phyloP scores from a whole-genome alignment of 2,113 vertebrate species.

The Fukomys damarensis region DNA sequence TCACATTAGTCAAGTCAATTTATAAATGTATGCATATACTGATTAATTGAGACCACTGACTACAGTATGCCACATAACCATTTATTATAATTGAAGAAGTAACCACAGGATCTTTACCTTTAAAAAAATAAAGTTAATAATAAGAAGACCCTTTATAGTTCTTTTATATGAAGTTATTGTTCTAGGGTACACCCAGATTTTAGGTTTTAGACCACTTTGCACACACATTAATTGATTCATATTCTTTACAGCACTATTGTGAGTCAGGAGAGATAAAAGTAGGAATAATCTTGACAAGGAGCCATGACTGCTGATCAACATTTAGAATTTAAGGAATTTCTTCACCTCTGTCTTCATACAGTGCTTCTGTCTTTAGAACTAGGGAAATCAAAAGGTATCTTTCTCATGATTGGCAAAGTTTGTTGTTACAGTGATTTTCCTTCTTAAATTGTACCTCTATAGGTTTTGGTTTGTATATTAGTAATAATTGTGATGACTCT shows the following conservation, averaged over 20 bases:
- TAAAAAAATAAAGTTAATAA: conserved; percentile 40
- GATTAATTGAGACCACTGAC: background rate
- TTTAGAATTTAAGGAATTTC: background rate
- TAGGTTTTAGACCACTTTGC: background rate
- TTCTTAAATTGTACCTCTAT: background rate
- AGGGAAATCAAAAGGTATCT: background rate
- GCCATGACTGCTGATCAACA: background rate
- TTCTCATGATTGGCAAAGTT: background rate
- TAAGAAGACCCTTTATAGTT: conserved; percentile 11
- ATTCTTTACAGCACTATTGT: background rate
- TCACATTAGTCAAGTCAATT: background rate
- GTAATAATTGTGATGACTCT: background rate
- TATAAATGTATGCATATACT: background rate
- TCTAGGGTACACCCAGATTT: background rate
- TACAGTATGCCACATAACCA: background rate
- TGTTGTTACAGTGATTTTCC: background rate
- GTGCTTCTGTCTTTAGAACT: background rate
- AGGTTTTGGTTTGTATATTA: background rate
- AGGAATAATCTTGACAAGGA: background rate
- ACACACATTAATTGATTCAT: conserved; percentile 47
- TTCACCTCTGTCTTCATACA: background rate
- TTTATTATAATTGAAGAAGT: background rate
- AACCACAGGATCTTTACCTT: background rate
- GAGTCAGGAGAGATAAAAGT: background rate
- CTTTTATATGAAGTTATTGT: background rate